Conservation (phyloP, 2,113 vertebrate genomes). For the Ameiurus melas region DNA sequence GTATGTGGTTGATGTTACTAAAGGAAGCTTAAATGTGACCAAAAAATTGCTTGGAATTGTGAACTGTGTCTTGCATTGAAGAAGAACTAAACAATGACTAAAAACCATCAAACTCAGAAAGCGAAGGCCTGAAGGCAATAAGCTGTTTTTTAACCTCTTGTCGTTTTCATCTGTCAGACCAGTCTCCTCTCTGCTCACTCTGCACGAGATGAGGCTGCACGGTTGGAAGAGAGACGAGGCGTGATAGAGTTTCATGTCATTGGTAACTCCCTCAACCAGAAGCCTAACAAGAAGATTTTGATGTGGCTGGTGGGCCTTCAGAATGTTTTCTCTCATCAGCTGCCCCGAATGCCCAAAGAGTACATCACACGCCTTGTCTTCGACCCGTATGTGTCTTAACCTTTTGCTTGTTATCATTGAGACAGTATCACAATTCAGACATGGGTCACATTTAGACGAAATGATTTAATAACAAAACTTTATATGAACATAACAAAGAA, state of each 20-base stretch:
- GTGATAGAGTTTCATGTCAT: conserved; percentile 98
- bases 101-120: neutral
- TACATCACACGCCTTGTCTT: conserved; percentile 98
- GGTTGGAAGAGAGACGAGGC: conserved; percentile 90
- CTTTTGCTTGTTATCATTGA: neutral
- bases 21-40: neutral
- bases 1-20: neutral
- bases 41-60: neutral
- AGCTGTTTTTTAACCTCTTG: neutral
- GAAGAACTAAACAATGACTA: neutral
- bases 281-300: conserved; percentile 95
- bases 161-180: conserved; percentile 71
- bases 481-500: neutral
- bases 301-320: conserved; percentile 98
- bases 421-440: neutral
- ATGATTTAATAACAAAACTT: neutral
- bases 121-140: neutral
- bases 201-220: conserved; percentile 89
- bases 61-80: neutral
- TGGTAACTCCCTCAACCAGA: conserved; percentile 94
- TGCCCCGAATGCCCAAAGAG: conserved; percentile 98
- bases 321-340: conserved; percentile 97
- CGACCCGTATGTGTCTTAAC: conserved; percentile 83
- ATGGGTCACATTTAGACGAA: neutral
- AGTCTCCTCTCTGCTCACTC: conserved; percentile 94